Percentiles rank a stretch among this genome's conserved stretches.
Conservation (phyloP, 92 coral and sea anemone species). For the Diadumene lineata region DNA sequence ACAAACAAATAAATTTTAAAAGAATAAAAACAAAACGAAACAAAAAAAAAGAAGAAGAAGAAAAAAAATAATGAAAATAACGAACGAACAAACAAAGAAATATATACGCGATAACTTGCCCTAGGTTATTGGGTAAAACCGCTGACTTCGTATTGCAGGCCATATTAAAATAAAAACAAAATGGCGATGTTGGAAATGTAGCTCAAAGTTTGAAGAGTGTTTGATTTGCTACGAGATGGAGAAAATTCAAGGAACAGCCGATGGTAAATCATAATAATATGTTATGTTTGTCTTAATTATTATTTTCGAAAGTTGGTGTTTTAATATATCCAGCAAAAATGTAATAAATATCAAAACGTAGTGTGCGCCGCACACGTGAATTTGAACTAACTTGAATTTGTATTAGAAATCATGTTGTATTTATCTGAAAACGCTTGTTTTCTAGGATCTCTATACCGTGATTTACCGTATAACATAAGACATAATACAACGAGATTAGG, state of each 20-base stretch:
- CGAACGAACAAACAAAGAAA: neutral
- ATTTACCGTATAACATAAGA: constrained; percentile 63
- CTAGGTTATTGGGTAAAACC: too few relatives aligned
- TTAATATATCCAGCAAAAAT: neutral
- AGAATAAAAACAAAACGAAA: neutral
- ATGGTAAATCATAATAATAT: constrained; percentile 7
- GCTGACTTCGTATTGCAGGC: constrained; percentile 6
- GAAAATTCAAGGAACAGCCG: constrained; percentile 24
- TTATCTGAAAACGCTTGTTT: too few relatives aligned
- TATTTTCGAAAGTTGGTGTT: neutral
- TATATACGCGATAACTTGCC: too few relatives aligned
- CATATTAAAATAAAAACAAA: neutral
- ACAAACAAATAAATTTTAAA: neutral
- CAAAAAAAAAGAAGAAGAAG: neutral
- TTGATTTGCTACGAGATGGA: neutral
- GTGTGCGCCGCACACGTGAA: neutral
- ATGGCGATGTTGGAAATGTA: constrained; percentile 13
- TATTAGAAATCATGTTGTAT: too few relatives aligned
- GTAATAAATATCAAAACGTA: too few relatives aligned
- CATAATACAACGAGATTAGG: constrained; percentile 62
- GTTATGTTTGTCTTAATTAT: neutral
- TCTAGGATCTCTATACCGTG: constrained; percentile 68
- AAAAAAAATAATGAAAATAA: neutral
- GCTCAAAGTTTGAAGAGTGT: neutral
- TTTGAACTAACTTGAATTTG: too few relatives aligned